phyloP scores from a whole-genome alignment of 2,888 invertebrate species.

The Microdon myrmicae region DNA sequence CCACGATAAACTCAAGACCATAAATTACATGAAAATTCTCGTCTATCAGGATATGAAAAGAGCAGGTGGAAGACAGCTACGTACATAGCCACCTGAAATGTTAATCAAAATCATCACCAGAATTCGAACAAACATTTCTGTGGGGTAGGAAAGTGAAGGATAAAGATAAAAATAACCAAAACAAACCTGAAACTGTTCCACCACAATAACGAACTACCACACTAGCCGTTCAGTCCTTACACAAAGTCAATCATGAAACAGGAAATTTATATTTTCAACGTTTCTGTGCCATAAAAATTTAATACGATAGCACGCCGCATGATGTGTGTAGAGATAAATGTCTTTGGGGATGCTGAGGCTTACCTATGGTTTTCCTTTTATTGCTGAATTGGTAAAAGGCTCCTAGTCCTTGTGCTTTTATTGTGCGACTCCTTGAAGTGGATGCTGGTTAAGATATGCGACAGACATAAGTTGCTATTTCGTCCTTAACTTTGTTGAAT shows the following conservation, averaged over 20 bases:
- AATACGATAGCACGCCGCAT: conserved; percentile 28
- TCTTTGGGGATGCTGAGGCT: conserved; percentile 10
- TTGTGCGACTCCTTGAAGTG: conserved; percentile 5
- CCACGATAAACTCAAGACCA: conserved; percentile 2
- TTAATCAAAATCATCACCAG: conserved; percentile 41
- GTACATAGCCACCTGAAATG: too few relatives aligned
- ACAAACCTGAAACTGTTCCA: conserved; percentile 1
- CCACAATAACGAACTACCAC: neutral
- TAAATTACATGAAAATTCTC: conserved; percentile 25
- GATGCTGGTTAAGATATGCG: conserved; percentile 19
- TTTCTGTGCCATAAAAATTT: conserved; percentile 37
- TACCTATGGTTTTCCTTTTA: conserved; percentile 45
- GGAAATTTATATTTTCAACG: conserved; percentile 39
- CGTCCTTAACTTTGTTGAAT: neutral
- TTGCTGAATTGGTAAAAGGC: conserved; percentile 41
- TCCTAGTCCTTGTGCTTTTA: conserved; percentile 9
- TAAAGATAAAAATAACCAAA: conserved; percentile 1
- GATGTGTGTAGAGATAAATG: neutral
- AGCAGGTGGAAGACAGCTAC: conserved; percentile 31
- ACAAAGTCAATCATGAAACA: conserved; percentile 8
- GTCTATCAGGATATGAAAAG: conserved; percentile 7
- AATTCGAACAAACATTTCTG: conserved; percentile 15
- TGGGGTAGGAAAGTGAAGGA: conserved; percentile 12
- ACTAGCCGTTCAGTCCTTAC: conserved; percentile 8
- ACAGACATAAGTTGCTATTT: neutral